Evolutionary conservation across 2,797 vertebrate genomes (phyloP).

Genomic region (Tenualosa thibaudeaui): DNA sequence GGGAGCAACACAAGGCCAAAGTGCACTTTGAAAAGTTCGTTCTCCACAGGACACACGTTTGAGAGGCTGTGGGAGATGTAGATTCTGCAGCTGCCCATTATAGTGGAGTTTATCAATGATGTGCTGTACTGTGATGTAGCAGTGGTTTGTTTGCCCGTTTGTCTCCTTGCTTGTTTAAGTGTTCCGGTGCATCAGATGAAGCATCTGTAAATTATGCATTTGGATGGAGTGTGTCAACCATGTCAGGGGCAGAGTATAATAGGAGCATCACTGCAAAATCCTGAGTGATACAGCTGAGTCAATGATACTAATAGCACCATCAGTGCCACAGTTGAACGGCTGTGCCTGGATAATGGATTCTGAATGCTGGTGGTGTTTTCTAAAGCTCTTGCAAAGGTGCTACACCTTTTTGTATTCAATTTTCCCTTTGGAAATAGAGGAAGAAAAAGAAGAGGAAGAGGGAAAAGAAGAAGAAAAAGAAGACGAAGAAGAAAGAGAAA

Average conservation of each 20-base stretch:
- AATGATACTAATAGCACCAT: neutral
- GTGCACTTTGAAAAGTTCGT: neutral
- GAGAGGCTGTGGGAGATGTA: neutral
- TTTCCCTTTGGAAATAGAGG: too few species aligned
- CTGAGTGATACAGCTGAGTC: neutral
- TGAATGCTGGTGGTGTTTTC: too few species aligned
- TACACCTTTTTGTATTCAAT: too few species aligned
- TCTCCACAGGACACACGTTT: neutral
- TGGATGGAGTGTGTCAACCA: neutral
- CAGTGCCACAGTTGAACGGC: too few species aligned
- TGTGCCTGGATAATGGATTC: too few species aligned
- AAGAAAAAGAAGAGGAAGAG: too few species aligned
- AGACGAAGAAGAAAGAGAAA: too few species aligned
- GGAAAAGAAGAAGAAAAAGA: too few species aligned
- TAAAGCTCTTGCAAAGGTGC: too few species aligned
- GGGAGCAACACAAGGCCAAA: constrained; percentile 31
- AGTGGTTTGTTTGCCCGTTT: neutral
- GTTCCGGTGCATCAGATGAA: neutral
- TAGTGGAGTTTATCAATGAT: neutral
- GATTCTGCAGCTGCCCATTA: neutral
- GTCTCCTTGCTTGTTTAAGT: neutral
- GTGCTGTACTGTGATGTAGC: neutral
- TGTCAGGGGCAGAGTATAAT: neutral
- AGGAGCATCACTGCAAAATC: neutral
- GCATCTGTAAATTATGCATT: neutral